phyloP scores from a whole-genome alignment of 2,113 vertebrate species.

The Empidonax traillii region DNA sequence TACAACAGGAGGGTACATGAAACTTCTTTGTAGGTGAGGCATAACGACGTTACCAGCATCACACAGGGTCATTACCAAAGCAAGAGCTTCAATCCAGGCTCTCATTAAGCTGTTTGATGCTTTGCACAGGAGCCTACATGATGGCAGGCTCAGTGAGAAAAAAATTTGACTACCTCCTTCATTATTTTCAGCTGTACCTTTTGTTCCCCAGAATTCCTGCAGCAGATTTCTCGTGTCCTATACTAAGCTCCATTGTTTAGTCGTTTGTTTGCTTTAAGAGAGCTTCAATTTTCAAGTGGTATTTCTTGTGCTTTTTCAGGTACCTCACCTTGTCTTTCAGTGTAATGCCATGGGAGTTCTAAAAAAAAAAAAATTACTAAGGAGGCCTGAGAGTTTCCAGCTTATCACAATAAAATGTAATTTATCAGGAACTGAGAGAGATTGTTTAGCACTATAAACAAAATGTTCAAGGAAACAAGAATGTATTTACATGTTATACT shows the following conservation, averaged over 20 bases:
- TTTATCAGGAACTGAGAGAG: background rate
- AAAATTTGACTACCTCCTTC: background rate
- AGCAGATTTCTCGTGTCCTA: background rate
- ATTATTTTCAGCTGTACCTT: background rate
- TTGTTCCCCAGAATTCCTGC: background rate
- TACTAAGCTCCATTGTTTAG: background rate
- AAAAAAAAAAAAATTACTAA: background rate
- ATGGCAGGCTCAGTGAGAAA: background rate
- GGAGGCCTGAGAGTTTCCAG: background rate
- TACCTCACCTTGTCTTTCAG: background rate
- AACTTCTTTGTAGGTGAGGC: background rate
- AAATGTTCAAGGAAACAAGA: background rate
- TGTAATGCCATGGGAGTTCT: background rate
- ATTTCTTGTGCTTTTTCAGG: background rate
- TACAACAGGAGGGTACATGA: background rate
- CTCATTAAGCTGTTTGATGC: background rate
- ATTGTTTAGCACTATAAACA: background rate
- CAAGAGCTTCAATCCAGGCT: background rate
- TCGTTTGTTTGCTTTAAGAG: background rate
- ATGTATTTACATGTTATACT: background rate
- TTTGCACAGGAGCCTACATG: fast-evolving
- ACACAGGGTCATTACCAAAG: background rate
- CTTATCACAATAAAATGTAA: background rate
- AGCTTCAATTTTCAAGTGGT: background rate
- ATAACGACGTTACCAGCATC: background rate